Percentiles rank a stretch among this genome's conserved stretches.
phyloP scores from a whole-genome alignment of 2,113 vertebrate species.

The Sitta europaea region DNA sequence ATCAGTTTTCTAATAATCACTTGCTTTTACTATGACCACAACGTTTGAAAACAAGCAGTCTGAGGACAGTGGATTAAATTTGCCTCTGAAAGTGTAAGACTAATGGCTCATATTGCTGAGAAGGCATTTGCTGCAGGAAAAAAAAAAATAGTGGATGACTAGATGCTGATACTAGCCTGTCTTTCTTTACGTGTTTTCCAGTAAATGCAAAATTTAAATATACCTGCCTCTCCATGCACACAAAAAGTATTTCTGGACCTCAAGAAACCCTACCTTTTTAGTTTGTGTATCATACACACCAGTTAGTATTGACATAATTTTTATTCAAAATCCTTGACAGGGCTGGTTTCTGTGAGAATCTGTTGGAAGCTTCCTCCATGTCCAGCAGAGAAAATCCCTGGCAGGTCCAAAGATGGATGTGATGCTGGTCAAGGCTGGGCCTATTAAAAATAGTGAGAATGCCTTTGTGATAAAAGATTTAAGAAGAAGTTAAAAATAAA shows the following conservation, averaged over 20 bases:
- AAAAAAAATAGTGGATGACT: not conserved
- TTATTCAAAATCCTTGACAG: not conserved
- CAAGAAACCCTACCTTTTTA: not conserved
- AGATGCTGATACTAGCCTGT: not conserved
- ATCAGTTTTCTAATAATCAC: not conserved
- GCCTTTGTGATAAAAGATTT: not conserved
- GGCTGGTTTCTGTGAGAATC: not conserved
- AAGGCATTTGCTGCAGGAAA: not conserved
- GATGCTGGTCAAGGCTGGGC: not conserved
- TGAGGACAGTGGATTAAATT: not conserved
- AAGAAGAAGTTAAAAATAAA: too few species aligned
- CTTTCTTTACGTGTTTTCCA: not conserved
- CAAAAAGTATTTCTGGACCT: not conserved
- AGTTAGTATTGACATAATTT: not conserved
- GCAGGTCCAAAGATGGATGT: not conserved
- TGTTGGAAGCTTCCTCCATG: not conserved
- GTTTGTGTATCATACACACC: not conserved
- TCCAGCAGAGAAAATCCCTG: accelerated
- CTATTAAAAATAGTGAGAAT: not conserved
- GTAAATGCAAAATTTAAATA: not conserved
- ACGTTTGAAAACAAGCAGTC: not conserved
- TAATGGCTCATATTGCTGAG: not conserved
- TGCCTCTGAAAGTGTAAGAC: not conserved
- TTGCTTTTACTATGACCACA: not conserved
- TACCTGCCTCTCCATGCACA: not conserved